Evolutionary conservation across 2,888 invertebrate genomes (phyloP).

Genomic region (Cerceris rybyensis): DNA sequence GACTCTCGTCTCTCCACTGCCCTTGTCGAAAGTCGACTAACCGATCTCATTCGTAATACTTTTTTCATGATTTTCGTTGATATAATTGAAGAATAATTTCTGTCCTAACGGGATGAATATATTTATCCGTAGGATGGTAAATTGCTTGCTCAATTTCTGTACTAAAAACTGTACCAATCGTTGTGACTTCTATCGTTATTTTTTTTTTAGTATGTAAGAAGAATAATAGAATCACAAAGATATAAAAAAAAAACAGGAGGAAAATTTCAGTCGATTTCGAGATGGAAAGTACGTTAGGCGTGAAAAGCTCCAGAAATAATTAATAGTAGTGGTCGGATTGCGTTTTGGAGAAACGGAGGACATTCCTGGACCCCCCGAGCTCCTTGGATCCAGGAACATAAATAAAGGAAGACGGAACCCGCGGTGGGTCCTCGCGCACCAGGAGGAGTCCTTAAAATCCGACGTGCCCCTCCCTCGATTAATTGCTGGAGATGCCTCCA

Average conservation of each 20-base stretch:
- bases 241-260: not conserved
- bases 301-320: slow-evolving; percentile 58
- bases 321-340: slow-evolving; percentile 66
- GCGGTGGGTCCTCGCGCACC: slow-evolving; percentile 63
- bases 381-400: slow-evolving; percentile 68
- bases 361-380: slow-evolving; percentile 67
- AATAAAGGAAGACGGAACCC: slow-evolving; percentile 69
- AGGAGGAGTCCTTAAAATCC: slow-evolving; percentile 65
- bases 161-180: too few relatives aligned
- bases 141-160: too few relatives aligned
- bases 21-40: not conserved
- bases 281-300: slow-evolving; percentile 23
- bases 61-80: too few relatives aligned
- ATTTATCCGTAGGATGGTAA: too few relatives aligned
- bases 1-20: slow-evolving; percentile 8
- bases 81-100: too few relatives aligned
- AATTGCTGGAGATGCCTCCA: slow-evolving; percentile 58
- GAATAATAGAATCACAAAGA: not conserved
- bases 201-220: not conserved
- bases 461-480: slow-evolving; percentile 66
- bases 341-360: slow-evolving; percentile 54
- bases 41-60: not conserved
- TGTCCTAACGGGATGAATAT: too few relatives aligned
- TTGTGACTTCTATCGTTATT: too few relatives aligned
- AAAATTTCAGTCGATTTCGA: not conserved